These are phyloP conservation scores for Recurvirostra avosetta DNA, from an alignment of 2,113 vertebrate species.

Conservation along the genomic window DNA sequence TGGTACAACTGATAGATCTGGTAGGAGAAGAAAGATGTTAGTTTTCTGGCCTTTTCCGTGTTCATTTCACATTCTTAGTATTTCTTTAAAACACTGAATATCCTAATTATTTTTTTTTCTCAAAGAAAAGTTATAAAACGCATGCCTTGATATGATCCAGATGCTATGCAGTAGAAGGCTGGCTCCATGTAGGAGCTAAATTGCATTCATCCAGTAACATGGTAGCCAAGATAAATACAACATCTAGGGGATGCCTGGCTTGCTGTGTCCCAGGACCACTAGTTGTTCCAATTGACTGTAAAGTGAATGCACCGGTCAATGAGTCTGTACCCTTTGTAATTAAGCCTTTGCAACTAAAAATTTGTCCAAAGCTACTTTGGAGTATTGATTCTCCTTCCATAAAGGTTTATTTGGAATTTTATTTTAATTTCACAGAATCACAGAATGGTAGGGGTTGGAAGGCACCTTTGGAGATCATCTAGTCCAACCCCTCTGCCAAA, in stretches of 20 bases:
- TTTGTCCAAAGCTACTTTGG: not conserved
- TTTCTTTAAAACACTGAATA: not conserved
- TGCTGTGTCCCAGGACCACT: not conserved
- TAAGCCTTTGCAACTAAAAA: not conserved
- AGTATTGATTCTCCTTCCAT: not conserved
- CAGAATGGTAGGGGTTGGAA: too few species aligned
- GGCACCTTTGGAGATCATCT: too few species aligned
- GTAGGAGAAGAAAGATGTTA: not conserved
- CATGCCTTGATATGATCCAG: not conserved
- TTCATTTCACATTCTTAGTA: not conserved
- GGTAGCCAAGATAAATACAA: not conserved
- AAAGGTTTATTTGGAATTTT: not conserved
- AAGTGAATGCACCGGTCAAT: not conserved
- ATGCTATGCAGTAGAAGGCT: not conserved
- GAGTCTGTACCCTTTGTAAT: not conserved
- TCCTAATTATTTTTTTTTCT: not conserved
- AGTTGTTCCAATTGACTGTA: not conserved
- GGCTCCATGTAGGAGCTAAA: not conserved
- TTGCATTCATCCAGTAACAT: not conserved
- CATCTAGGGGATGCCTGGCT: not conserved
- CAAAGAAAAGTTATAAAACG: not conserved
- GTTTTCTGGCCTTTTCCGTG: not conserved
- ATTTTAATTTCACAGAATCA: not conserved
- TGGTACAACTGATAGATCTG: not conserved
- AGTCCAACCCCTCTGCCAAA: too few species aligned